A percentile compares a stretch with the other conserved stretches of the same genome.
Conservation (phyloP, 2,888 invertebrate genomes). For the Tanaodytes sp. region DNA sequence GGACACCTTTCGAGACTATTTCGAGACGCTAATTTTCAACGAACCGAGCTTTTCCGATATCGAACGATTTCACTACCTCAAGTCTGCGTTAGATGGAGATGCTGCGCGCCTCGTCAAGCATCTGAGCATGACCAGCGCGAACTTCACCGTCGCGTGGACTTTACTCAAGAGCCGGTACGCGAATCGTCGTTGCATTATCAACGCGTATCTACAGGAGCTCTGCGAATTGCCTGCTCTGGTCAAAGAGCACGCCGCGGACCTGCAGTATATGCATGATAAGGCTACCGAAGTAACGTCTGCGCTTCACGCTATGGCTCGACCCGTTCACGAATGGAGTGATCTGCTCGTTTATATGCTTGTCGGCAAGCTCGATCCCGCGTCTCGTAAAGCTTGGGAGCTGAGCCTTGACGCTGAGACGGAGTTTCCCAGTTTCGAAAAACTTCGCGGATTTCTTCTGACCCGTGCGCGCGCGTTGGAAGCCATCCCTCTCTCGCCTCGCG, state of each 20-base stretch:
- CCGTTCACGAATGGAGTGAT: conserved; percentile 1
- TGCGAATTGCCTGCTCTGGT: not conserved
- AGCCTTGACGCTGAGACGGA: not conserved
- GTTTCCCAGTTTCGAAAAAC: not conserved
- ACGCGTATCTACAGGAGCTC: not conserved
- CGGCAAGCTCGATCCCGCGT: conserved; percentile 4
- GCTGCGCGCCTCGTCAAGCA: too few species aligned
- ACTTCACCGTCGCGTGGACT: too few species aligned
- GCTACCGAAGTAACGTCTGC: not conserved
- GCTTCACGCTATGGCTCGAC: not conserved
- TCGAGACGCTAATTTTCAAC: too few species aligned
- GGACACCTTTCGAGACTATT: too few species aligned
- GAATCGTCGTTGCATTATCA: too few species aligned
- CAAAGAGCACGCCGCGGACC: not conserved
- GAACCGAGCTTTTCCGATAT: too few species aligned
- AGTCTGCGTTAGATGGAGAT: too few species aligned
- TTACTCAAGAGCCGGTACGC: too few species aligned
- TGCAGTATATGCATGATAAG: not conserved
- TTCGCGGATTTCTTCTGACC: not conserved
- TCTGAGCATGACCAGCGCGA: too few species aligned
- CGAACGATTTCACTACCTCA: too few species aligned
- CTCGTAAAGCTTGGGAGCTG: conserved; percentile 1
- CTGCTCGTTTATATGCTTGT: not conserved
- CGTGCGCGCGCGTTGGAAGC: not conserved
- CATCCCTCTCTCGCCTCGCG: too few species aligned